Percentiles rank a stretch among this genome's conserved stretches.
These are phyloP conservation scores for Edolisoma coerulescens DNA, from an alignment of 2,113 vertebrate species.

Conservation along the genomic window DNA sequence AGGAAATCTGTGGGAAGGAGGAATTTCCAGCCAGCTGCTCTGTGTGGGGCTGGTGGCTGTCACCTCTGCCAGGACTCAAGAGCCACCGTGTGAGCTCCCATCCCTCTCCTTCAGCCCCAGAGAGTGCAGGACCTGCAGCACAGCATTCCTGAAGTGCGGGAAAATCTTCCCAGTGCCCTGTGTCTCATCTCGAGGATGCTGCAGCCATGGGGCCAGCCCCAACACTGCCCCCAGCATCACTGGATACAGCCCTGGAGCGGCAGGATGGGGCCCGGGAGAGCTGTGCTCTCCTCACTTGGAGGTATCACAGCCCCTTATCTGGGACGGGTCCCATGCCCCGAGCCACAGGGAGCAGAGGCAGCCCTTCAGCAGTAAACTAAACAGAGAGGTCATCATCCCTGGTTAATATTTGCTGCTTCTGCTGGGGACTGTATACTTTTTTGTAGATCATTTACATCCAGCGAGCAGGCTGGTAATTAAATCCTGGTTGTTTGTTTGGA, in stretches of 20 bases:
- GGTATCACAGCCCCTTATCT: slow-evolving; percentile 5
- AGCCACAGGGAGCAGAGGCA: slow-evolving; percentile 43
- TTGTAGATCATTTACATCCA: slow-evolving; percentile 66
- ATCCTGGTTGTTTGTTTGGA: slow-evolving; percentile 66
- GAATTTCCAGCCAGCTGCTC: not conserved
- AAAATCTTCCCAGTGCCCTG: not conserved
- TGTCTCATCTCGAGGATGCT: not conserved
- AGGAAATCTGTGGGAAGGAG: not conserved
- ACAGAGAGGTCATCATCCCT: slow-evolving; percentile 58
- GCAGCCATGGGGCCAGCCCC: not conserved
- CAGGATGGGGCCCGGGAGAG: not conserved
- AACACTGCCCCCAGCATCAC: not conserved
- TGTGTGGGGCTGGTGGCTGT: not conserved
- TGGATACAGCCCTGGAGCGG: not conserved
- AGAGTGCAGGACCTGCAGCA: not conserved
- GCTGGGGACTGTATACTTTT: slow-evolving; percentile 58
- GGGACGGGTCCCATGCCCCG: not conserved
- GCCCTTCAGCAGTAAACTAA: slow-evolving; percentile 58
- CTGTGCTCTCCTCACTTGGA: not conserved
- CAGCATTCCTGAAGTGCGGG: rapidly evolving
- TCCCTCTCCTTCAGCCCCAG: not conserved
- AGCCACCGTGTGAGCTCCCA: not conserved
- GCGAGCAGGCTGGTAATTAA: slow-evolving; percentile 64
- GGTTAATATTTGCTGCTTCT: slow-evolving; percentile 67
- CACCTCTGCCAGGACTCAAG: not conserved